A percentile compares a stretch with the other conserved stretches of the same genome.
Conservation (phyloP, 2,113 vertebrate species). For the Sander lucioperca region DNA sequence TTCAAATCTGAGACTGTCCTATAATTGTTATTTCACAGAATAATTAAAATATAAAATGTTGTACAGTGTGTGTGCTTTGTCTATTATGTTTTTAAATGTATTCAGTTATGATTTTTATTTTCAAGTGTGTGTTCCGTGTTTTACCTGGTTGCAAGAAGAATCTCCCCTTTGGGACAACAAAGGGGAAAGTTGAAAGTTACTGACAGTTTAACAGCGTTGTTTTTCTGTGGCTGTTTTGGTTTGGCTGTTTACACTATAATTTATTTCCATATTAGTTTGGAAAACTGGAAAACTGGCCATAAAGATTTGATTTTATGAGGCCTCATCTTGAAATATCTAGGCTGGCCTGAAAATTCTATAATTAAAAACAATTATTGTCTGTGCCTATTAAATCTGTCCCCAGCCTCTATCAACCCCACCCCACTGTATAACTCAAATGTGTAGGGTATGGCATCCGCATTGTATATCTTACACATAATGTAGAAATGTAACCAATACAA, state of each 20-base stretch:
- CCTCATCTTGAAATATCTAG: neutral
- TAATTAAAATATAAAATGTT: neutral
- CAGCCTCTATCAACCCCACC: neutral
- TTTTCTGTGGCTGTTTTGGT: neutral
- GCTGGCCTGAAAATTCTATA: neutral
- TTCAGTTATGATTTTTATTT: neutral
- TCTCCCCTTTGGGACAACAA: neutral
- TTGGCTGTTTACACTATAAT: neutral
- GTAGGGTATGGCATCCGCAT: neutral
- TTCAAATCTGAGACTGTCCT: neutral
- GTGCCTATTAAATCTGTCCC: neutral
- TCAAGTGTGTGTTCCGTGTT: neutral
- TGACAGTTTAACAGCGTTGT: neutral
- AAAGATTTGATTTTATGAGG: neutral
- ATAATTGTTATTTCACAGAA: neutral
- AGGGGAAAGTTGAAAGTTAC: neutral
- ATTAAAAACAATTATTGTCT: neutral
- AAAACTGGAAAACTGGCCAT: neutral
- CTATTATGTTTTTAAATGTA: neutral
- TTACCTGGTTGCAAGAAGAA: neutral
- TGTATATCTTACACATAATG: neutral
- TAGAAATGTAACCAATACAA: constrained; percentile 2
- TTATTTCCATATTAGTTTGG: neutral
- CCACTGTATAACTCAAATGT: neutral
- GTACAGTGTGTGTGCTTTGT: neutral